Conservation (phyloP, 1,140 invertebrate species). For the Drosophila murphyi region DNA sequence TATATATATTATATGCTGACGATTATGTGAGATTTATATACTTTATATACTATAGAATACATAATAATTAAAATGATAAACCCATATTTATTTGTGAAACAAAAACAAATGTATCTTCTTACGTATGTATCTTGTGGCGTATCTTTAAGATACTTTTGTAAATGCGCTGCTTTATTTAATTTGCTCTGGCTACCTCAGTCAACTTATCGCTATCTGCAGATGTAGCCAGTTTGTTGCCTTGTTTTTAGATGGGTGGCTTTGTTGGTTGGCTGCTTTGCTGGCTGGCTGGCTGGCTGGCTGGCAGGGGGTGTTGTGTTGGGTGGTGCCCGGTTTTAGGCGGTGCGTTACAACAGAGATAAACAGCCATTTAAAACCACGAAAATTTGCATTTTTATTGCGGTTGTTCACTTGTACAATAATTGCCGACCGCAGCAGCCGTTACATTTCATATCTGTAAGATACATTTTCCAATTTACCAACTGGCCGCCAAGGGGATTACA, state of each 20-base stretch:
- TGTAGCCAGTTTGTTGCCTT: slow-evolving; percentile 12
- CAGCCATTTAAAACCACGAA: slow-evolving; percentile 40
- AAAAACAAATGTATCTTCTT: background rate
- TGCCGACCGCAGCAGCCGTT: slow-evolving; percentile 34
- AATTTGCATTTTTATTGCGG: slow-evolving; percentile 63
- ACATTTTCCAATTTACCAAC: slow-evolving; percentile 52
- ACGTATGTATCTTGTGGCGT: background rate
- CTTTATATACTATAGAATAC: too few species aligned
- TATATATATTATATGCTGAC: background rate
- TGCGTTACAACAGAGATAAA: slow-evolving; percentile 20
- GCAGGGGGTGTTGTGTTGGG: background rate
- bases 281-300: background rate
- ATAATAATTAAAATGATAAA: too few species aligned
- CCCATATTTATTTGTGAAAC: too few species aligned
- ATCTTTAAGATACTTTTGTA: slow-evolving; percentile 24
- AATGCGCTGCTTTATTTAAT: slow-evolving; percentile 48
- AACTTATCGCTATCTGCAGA: slow-evolving; percentile 34
- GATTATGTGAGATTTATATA: too few species aligned
- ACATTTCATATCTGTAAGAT: slow-evolving; percentile 60
- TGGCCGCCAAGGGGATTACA: slow-evolving; percentile 58
- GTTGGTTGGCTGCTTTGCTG: too few species aligned
- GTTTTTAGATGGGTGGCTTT: too few species aligned
- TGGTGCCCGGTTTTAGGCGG: background rate
- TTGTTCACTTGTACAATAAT: slow-evolving; percentile 51
- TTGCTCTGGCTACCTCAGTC: background rate